phyloP scores from a whole-genome alignment of 1,140 invertebrate species.

The Odontomachus brunneus region DNA sequence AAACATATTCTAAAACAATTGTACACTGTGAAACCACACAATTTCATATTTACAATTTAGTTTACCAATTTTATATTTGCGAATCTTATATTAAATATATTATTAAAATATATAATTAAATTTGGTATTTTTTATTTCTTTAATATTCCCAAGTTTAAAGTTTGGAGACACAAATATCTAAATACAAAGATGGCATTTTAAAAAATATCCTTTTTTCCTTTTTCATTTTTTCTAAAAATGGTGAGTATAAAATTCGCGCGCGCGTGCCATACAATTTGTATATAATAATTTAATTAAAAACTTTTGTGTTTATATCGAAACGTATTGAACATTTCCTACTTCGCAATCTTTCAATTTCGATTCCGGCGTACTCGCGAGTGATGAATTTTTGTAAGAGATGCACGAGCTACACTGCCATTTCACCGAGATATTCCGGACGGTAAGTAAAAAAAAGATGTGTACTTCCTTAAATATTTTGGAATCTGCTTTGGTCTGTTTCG shows the following conservation, averaged over 20 bases:
- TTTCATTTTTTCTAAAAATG: neutral
- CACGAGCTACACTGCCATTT: neutral
- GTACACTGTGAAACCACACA: too few relatives aligned
- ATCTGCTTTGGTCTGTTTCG: neutral
- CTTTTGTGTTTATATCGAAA: neutral
- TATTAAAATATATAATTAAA: neutral
- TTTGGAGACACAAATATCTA: too few relatives aligned
- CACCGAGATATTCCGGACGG: neutral
- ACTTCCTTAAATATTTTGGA: neutral
- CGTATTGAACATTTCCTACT: neutral
- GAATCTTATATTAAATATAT: neutral
- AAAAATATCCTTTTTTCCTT: neutral
- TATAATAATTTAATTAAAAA: slow-evolving; percentile 20
- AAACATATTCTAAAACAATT: too few relatives aligned
- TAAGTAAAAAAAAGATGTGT: neutral
- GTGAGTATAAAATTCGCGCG: too few relatives aligned
- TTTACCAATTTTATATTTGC: neutral
- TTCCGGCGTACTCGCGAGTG: too few relatives aligned
- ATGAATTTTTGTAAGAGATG: neutral
- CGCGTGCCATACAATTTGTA: too few relatives aligned
- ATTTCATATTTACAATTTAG: too few relatives aligned
- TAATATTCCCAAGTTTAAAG: neutral
- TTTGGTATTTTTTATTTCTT: neutral
- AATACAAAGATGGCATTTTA: neutral
- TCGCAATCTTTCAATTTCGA: neutral